Base-by-base conservation (phyloP, 2,888 invertebrate genomes). In the Cephus nigrinus region DNA sequence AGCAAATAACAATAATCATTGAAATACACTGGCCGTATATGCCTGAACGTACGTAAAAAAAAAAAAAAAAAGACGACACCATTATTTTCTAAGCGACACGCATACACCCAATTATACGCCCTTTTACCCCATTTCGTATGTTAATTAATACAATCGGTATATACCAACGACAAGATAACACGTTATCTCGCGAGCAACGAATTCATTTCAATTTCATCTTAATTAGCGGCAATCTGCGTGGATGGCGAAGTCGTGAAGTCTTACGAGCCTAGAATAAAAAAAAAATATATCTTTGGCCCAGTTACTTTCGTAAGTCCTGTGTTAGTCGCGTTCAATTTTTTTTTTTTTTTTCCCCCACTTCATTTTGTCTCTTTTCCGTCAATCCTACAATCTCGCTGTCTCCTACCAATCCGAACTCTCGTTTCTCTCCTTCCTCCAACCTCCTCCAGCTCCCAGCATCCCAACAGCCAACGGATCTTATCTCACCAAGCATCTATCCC, bases 401-500 rank as follows among this genome's bases (percentile, higher is more conserved):
- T 55, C 0, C 9, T 2, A 12, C 5, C 40, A 40, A 40, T 55
- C 9, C 55, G 2, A 55, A 2, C 15, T 55, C 40, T 3, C 36
- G 0, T 35, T 12, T 12, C 12, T 36, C 36, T 4, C 15, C 12
- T 4, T 36, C 36, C 40, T 40, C 2, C 40, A 1, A 15, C 4
- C 23, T 55, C 23, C 23, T 55, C 23, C 5, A 15, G 23, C 23
- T 23, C 23, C 2, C 23, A 23, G 55, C 55, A 9, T 55, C 55
- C 15, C 23, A 55, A 55, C 23, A 23, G 23, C 33, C 68, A 30
- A 69, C 73, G 77, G 36, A 35, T 55, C 23, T 77, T 81, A 82
- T 82, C 80, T 71, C 35, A 68, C 69, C 73, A 32, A 76, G 77
- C 76, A 79, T 82, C 80, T 79, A 79, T 79, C 79, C 75, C 74